Conservation (phyloP, 2,113 vertebrate species). For the Odontesthes bonariensis region DNA sequence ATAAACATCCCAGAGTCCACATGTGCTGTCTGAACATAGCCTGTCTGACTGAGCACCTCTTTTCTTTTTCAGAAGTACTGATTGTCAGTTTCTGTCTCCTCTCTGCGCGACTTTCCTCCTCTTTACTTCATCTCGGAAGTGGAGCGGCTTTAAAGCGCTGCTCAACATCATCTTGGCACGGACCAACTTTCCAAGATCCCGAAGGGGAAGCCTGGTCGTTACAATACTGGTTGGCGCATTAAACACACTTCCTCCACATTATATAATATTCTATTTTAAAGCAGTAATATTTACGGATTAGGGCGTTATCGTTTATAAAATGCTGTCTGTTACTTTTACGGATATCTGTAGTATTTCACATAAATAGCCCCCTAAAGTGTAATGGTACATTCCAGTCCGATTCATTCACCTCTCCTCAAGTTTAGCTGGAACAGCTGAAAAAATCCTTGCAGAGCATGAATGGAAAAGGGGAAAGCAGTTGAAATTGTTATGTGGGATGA, state of each 20-base stretch:
- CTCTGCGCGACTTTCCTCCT: conserved; percentile 18
- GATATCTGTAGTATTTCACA: not conserved
- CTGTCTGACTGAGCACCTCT: conserved; percentile 8
- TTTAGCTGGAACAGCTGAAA: conserved; percentile 70
- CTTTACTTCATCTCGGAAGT: conserved; percentile 72
- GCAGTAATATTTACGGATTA: too few species aligned
- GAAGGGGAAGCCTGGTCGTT: not conserved
- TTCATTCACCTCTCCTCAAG: conserved; percentile 73
- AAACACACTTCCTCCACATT: not conserved
- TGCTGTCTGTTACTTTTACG: not conserved
- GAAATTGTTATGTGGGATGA: conserved; percentile 13
- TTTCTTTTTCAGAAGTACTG: not conserved
- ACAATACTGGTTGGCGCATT: not conserved
- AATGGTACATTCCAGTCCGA: conserved; percentile 69
- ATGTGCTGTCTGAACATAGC: conserved; percentile 29
- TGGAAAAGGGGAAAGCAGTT: conserved; percentile 60
- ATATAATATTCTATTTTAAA: accelerated
- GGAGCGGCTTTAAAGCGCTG: conserved; percentile 77
- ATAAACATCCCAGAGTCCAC: conserved; percentile 42
- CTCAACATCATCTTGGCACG: conserved; percentile 65
- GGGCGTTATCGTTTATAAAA: too few species aligned
- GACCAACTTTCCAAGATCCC: conserved; percentile 22
- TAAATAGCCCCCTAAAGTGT: not conserved
- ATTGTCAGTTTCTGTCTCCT: conserved; percentile 18
- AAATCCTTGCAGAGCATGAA: conserved; percentile 70